A percentile compares a stretch with the other conserved stretches of the same genome.
These are phyloP conservation scores for Mimumesa dahlbomi DNA, from an alignment of 2,888 invertebrate species.

Conservation along the genomic window DNA sequence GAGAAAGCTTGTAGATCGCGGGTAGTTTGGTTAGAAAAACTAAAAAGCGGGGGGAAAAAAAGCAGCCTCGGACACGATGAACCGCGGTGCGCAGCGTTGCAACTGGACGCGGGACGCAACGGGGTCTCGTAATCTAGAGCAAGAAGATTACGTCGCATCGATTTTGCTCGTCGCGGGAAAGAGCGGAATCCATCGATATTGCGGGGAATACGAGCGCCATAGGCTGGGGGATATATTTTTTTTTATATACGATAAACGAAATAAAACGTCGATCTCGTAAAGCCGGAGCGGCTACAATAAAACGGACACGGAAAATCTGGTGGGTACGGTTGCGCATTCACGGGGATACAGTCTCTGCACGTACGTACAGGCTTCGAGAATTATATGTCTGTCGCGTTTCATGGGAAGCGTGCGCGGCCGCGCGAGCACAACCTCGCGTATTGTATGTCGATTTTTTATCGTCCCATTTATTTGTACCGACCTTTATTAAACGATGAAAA, in stretches of 20 bases:
- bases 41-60: too few species aligned
- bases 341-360: conserved; percentile 56
- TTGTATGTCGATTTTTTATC: conserved; percentile 75
- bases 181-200: conserved; percentile 30
- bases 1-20: too few species aligned
- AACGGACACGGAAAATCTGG: conserved; percentile 64
- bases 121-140: conserved; percentile 15
- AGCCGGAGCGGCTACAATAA: conserved; percentile 58
- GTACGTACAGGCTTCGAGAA: conserved; percentile 63
- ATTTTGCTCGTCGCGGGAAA: conserved; percentile 15
- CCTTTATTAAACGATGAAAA: conserved; percentile 78
- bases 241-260: conserved; percentile 63
- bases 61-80: too few species aligned
- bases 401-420: conserved; percentile 11
- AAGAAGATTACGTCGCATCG: conserved; percentile 36
- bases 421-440: conserved; percentile 48
- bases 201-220: conserved; percentile 24
- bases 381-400: conserved; percentile 56
- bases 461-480: conserved; percentile 74
- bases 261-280: conserved; percentile 68
- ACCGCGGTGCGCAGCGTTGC: too few species aligned
- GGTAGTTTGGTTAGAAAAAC: too few species aligned
- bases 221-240: conserved; percentile 25
- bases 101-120: not conserved
- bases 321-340: conserved; percentile 49